Evolutionary conservation across 2,797 vertebrate genomes (phyloP), one percentile per base, ranked within the genome.

Genomic region (Phylloscopus collybita): DNA sequence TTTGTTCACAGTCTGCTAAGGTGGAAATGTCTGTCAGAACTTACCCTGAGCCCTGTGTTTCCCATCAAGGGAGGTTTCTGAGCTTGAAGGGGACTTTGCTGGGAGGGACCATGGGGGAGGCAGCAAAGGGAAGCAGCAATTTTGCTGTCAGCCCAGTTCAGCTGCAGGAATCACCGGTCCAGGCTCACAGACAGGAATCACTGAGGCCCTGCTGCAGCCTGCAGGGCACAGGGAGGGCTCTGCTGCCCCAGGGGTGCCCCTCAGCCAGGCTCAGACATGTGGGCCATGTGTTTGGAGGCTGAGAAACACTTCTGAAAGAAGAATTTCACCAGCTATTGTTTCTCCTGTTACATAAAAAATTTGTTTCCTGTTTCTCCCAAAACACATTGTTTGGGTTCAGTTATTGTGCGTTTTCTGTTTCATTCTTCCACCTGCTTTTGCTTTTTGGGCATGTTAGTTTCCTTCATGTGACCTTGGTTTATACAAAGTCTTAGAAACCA

Each of bases 271-370:
- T 1, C 6, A 64, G 54, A 36, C 70, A 17, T 9, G 13, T 0
- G 0, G 49, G 10, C 22, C 2, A 0, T 0, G 0, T 25, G 32
- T 18, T 27, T 76, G 62, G 65, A 42, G 42, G 21, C n/a, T 86
- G 57, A 54, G 20, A 44, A 90, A 72, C 30, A 10, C 18, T 40
- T 36, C 11, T 50, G 45, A 54, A 61, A 81, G 23, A 57, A 49
- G 19, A 26, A 29, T 61, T 69, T 62, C 44, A 50, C 11, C 12
- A 0, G 0, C 16, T 51, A 8, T 56, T 74, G 21, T 66, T 86
- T 70, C 38, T 71, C 44, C 47, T 8, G 5, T 64, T 45, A 22
- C 3, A 19, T 22, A 80, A 72, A 74, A 47, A 2, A 0, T 13
- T 47, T 44, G 6, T 36, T 78, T 53, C 49, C 51, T 49, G 5